Base-by-base conservation (phyloP, 2,797 vertebrate genomes). In the Pseudochaenichthys georgianus region DNA sequence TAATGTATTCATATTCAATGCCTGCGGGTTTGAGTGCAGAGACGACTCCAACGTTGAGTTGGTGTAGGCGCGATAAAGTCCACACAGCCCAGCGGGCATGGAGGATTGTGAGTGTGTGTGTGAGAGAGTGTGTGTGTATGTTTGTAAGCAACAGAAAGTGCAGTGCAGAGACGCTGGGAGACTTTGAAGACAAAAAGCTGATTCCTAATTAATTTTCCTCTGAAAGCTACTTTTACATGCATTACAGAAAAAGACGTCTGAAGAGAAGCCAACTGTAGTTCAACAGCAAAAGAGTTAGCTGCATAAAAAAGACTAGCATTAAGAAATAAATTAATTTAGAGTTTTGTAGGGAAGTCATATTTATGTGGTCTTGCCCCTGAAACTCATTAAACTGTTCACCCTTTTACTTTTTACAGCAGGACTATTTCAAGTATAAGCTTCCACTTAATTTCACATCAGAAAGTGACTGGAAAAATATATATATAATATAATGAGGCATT, bases 181-280 rank as follows among this genome's bases (percentile, higher is more conserved):
- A 87, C 88, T 92, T 92, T 91, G 87, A 92, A 92, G 84, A 87
- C 78, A 77, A 85, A 82, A 71, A 86, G 88, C 75, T 83, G 84
- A 86, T 76, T 91, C 86, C 73, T 91, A 91, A 94, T 93, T 92
- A 92, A 91, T 91, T 90, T 86, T 78, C 70, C 70, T 77, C 80
- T 79, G 59, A 84, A 85, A 88, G 78, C 72, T 82, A 54, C 83
- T 85, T 88, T 88, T 85, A 83, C 84, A 90, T 78, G 82, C 57
- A 45, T 81, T 75, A 71, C 63, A 71, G 60, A 70, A 70, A 78
- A 77, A 77, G 55, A 64, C 2, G 57, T 82, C 61, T 84, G 57
- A 80, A 73, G 64, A 75, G 60, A 82, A 74, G 75, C 59, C 70
- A 86, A 63, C 43, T 65, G 60, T 15, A 50, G 66, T 86, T 82